A percentile compares a stretch with the other conserved stretches of the same genome.
phyloP scores from a whole-genome alignment of 2,113 vertebrate species.

The Scophthalmus maximus region DNA sequence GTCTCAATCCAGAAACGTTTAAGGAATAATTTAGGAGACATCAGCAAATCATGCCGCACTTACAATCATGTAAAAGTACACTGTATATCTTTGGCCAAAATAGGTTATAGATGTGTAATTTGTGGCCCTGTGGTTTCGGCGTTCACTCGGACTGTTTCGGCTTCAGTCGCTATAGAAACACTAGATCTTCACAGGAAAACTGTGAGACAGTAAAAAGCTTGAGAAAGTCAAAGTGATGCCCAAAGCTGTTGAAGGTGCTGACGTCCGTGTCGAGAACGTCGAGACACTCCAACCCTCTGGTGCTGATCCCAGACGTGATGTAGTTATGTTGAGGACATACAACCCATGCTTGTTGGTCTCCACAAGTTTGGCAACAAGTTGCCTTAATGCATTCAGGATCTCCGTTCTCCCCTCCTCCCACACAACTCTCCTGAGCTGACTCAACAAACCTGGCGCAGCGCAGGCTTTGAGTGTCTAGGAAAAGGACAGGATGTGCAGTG shows the following conservation, averaged over 20 bases:
- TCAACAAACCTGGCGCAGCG: slow-evolving; percentile 44
- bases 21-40: slow-evolving; percentile 57
- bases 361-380: slow-evolving; percentile 36
- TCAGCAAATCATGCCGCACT: slow-evolving; percentile 46
- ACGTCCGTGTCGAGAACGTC: not conserved
- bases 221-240: slow-evolving; percentile 7
- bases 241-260: not conserved
- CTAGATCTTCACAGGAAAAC: slow-evolving; percentile 26
- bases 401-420: slow-evolving; percentile 28
- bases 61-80: slow-evolving; percentile 61
- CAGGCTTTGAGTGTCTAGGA: slow-evolving; percentile 14
- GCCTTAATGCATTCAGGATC: slow-evolving; percentile 24
- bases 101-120: slow-evolving; percentile 67
- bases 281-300: not conserved
- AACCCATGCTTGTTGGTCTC: not conserved
- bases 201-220: not conserved
- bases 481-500: slow-evolving; percentile 34
- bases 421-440: slow-evolving; percentile 43
- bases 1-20: slow-evolving; percentile 47
- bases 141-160: slow-evolving; percentile 44
- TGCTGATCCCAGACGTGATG: slow-evolving; percentile 7
- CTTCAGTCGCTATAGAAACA: slow-evolving; percentile 40
- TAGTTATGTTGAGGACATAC: not conserved
- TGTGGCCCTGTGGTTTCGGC: slow-evolving; percentile 54
- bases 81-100: slow-evolving; percentile 65